Percentiles rank a stretch among this genome's conserved stretches.
These are phyloP conservation scores for Drosophila mayaguana DNA, from an alignment of 2,888 invertebrate species.

Conservation along the genomic window DNA sequence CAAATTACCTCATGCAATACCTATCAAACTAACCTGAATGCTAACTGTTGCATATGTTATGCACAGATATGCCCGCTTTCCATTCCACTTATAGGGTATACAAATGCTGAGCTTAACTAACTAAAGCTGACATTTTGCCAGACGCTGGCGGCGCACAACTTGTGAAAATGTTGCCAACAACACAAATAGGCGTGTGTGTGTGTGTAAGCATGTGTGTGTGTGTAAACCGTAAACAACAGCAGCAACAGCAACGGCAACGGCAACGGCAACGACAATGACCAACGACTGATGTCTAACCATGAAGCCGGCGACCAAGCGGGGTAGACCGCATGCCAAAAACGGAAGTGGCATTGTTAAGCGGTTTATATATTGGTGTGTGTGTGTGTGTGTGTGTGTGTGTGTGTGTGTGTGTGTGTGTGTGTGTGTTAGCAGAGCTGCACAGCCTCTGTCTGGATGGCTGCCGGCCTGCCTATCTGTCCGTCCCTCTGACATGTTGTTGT, in stretches of 20 bases:
- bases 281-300: conserved; percentile 64
- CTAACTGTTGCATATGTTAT: neutral
- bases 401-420: neutral
- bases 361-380: conserved; percentile 62
- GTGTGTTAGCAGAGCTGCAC: conserved; percentile 26
- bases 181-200: conserved; percentile 7
- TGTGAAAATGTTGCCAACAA: conserved; percentile 52
- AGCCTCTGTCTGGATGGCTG: conserved; percentile 38
- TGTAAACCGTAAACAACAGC: conserved; percentile 62
- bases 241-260: conserved; percentile 15
- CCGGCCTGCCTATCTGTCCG: conserved; percentile 20
- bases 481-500: conserved; percentile 40
- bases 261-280: conserved; percentile 50
- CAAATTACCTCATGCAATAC: no score
- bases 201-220: conserved; percentile 14
- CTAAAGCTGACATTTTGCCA: conserved; percentile 44
- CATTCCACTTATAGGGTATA: conserved; percentile 18
- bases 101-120: conserved; percentile 35
- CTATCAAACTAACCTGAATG: neutral
- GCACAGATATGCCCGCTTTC: neutral
- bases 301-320: conserved; percentile 60
- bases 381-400: conserved; percentile 30
- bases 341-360: conserved; percentile 82
- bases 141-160: conserved; percentile 36
- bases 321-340: conserved; percentile 79